Conservation (phyloP, 2,888 invertebrate genomes). For the Hypomecis punctinalis region DNA sequence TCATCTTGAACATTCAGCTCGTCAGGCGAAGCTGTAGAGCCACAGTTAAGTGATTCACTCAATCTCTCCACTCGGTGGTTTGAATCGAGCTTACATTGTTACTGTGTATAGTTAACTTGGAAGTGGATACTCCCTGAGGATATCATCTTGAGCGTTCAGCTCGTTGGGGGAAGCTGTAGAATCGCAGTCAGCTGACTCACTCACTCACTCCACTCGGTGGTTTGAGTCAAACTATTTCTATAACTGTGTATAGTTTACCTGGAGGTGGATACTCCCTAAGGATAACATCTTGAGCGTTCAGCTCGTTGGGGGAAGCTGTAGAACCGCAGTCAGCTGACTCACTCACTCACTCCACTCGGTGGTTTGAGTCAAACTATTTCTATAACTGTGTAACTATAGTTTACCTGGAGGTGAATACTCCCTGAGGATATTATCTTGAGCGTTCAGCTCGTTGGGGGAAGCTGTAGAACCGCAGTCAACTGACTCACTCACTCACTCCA, state of each 20-base stretch:
- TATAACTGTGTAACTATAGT: background rate
- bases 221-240: background rate
- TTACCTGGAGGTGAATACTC: constrained; percentile 61
- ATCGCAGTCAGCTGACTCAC: constrained; percentile 55
- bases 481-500: constrained; percentile 45
- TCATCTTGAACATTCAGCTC: constrained; percentile 60
- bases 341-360: constrained; percentile 42
- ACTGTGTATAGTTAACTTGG: constrained; percentile 37
- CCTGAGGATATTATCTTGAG: constrained; percentile 52
- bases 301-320: constrained; percentile 56
- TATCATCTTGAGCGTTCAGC: constrained; percentile 55
- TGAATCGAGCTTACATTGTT: background rate
- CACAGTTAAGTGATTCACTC: constrained; percentile 52
- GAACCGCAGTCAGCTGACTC: constrained; percentile 58
- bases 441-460: constrained; percentile 59
- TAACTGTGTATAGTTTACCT: background rate
- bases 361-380: background rate
- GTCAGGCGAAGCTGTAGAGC: constrained; percentile 57
- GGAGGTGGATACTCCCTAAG: constrained; percentile 63
- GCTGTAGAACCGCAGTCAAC: constrained; percentile 60
- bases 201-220: constrained; percentile 41
- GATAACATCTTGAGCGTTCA: constrained; percentile 56
- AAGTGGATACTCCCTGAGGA: constrained; percentile 61
- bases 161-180: constrained; percentile 60
- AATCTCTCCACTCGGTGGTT: constrained; percentile 40